Base-by-base conservation (phyloP, 2,797 vertebrate species). In the Pangasius krempfi region DNA sequence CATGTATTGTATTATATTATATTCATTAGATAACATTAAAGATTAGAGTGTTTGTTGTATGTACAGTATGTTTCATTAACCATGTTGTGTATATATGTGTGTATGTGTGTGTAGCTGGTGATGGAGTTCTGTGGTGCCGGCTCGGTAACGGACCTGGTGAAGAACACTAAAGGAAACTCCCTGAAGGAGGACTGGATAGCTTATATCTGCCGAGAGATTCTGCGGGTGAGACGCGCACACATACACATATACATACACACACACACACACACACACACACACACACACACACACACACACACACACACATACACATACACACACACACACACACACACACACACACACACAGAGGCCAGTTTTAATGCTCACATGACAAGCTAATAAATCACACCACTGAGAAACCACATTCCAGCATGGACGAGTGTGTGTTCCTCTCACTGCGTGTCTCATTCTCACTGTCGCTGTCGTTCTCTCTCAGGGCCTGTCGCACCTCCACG, bases 91-190 rank as follows among this genome's bases (percentile, higher is more conserved):
- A 40, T 75, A 22, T 72, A 33, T 40, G 68, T 72, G 68, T 62
- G 5, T 47, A 7, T 47, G 47, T 47, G 47, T 47, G 47, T 47
- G 8, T 47, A 47, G 98, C 96, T 98, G 94, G 98, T 98, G 91
- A 98, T 98, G 98, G 98, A 98, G 96, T 98, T 98, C 90, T 98
- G 98, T 47, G 98, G 98, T 0, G 98, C 98, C 0, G 98, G 98
- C 13, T 99, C 98, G 0, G 98, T 99, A 88, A 99, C 98, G 0
- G 98, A 99, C 92, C 94, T 99, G 88, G 98, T 99, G 85, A 99
- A 98, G 93, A 98, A 98, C 94, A 98, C 98, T 0, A 98, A 99
- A 89, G 98, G 98, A 85, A 98, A 97, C 33, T 97, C 97, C 0
- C 95, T 99, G 83, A 98, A 98, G 91, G 98, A 98, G 91, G 98